Conservation (phyloP, 2,113 vertebrate species). For the Oryzias celebensis region DNA sequence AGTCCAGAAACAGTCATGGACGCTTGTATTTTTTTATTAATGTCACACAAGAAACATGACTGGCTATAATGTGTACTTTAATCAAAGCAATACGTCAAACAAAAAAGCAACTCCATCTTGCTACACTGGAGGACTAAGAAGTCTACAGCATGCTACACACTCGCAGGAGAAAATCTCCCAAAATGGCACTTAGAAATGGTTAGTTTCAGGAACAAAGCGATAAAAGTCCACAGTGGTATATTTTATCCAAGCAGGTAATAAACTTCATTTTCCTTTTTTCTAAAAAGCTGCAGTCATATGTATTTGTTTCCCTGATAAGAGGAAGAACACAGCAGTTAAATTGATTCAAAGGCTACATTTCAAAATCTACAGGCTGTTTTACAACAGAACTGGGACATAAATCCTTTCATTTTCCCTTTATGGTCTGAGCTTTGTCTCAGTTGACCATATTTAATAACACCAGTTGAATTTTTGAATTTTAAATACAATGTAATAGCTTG, state of each 20-base stretch:
- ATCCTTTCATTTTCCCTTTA: no score
- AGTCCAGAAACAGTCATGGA: not conserved
- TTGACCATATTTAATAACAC: no score
- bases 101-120: constrained; percentile 13
- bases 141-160: constrained; percentile 10
- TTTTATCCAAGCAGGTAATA: constrained; percentile 1
- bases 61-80: constrained; percentile 22
- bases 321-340: constrained; percentile 15
- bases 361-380: constrained; percentile 35
- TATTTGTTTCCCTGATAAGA: constrained; percentile 22
- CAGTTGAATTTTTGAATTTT: no score
- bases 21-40: not conserved
- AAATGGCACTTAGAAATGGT: constrained; percentile 58
- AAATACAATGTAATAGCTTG: no score
- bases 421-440: no score
- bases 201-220: constrained; percentile 17
- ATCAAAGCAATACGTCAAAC: constrained; percentile 9
- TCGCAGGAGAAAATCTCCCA: constrained; percentile 5
- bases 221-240: constrained; percentile 16
- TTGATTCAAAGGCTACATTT: constrained; percentile 17
- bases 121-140: constrained; percentile 11
- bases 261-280: constrained; percentile 8
- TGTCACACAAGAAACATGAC: constrained; percentile 7
- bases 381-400: not conserved
- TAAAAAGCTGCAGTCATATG: constrained; percentile 13